A percentile compares a stretch with the other conserved stretches of the same genome.
Evolutionary conservation across 2,113 vertebrate genomes (phyloP).

Genomic region (Anarhynchus alexandrinus): DNA sequence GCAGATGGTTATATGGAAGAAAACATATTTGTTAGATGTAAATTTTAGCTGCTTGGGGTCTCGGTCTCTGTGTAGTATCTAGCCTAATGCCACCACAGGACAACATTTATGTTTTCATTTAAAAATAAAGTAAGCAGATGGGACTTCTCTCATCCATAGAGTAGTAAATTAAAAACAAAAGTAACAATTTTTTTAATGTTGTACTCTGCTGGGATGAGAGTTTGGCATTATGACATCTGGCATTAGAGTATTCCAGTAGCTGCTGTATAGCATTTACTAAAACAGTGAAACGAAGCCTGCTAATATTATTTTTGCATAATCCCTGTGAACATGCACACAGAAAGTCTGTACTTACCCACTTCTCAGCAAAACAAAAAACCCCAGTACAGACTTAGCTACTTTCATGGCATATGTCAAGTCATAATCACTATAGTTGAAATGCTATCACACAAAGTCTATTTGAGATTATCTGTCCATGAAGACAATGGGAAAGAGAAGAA

Average conservation of each 20-base stretch:
- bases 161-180: slow-evolving; percentile 50
- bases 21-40: slow-evolving; percentile 44
- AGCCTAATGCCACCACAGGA: slow-evolving; percentile 41
- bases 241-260: slow-evolving; percentile 14
- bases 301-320: neutral
- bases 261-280: neutral
- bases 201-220: neutral
- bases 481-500: neutral
- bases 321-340: neutral
- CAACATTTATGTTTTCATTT: slow-evolving; percentile 52
- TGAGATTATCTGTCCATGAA: neutral
- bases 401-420: neutral
- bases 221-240: slow-evolving; percentile 4
- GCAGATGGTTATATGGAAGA: slow-evolving; percentile 21
- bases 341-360: neutral
- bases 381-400: neutral
- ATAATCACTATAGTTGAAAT: neutral
- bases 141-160: slow-evolving; percentile 26
- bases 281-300: neutral
- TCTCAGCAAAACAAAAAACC: neutral
- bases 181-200: slow-evolving; percentile 12
- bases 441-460: neutral
- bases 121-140: slow-evolving; percentile 56
- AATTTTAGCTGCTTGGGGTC: slow-evolving; percentile 40
- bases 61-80: neutral